These are phyloP conservation scores for Formicarius rufipectus DNA, from an alignment of 2,113 vertebrate genomes.

Conservation along the genomic window DNA sequence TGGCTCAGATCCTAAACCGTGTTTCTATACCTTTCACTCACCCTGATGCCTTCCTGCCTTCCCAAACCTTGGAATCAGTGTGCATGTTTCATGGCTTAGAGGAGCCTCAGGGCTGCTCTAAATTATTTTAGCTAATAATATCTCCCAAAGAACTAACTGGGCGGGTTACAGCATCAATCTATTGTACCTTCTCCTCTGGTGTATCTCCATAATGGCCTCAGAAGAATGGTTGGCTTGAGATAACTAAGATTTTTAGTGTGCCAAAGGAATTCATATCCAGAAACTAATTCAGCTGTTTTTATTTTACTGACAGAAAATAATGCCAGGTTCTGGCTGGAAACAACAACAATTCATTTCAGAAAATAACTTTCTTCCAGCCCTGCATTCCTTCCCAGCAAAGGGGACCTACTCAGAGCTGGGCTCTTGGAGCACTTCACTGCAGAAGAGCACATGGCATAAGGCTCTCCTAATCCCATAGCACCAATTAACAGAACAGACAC, in stretches of 20 bases:
- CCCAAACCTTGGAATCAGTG: neutral
- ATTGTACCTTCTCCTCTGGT: slow-evolving; percentile 44
- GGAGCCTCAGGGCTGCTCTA: neutral
- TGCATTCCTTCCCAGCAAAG: slow-evolving; percentile 25
- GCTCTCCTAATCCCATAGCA: neutral
- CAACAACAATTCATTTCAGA: slow-evolving; percentile 11
- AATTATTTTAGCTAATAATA: slow-evolving; percentile 26
- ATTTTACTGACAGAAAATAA: slow-evolving; percentile 41
- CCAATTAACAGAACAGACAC: neutral
- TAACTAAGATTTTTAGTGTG: neutral
- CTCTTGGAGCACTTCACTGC: neutral
- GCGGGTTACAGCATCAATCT: neutral
- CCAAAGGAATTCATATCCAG: slow-evolving; percentile 37
- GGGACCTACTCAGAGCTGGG: neutral
- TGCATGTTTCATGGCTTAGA: neutral
- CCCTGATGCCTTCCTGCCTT: neutral
- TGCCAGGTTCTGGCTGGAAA: slow-evolving; percentile 32
- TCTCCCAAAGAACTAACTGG: slow-evolving; percentile 15
- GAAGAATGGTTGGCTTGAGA: slow-evolving; percentile 53
- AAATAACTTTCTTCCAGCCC: slow-evolving; percentile 5
- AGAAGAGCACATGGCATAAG: neutral
- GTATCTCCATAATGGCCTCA: slow-evolving; percentile 3
- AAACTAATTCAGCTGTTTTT: slow-evolving; percentile 46
- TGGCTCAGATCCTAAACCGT: slow-evolving; percentile 8
- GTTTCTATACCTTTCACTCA: neutral